These are phyloP conservation scores for Anagyrus pseudococci DNA, from an alignment of 2,888 invertebrate genomes.

Conservation along the genomic window DNA sequence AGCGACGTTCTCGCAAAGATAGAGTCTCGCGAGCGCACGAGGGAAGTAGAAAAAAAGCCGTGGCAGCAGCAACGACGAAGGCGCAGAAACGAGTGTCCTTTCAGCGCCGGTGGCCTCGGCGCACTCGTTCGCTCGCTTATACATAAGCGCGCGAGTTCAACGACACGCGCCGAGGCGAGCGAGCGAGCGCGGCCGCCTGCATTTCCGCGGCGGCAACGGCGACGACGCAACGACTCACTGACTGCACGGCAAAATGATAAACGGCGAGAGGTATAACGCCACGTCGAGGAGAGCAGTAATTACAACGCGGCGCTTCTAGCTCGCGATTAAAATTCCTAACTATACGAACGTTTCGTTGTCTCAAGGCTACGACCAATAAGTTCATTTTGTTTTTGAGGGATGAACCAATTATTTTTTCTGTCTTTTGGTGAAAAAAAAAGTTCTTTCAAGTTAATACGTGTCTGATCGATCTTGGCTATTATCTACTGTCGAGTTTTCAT, in stretches of 20 bases:
- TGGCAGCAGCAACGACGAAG: background rate
- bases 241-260: background rate
- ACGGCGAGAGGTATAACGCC: background rate
- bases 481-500: no score
- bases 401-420: no score
- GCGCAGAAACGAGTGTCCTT: conserved; percentile 28
- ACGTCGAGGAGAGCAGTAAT: no score
- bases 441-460: no score
- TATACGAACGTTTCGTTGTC: no score
- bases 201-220: conserved; percentile 30
- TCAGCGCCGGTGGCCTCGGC: conserved; percentile 33
- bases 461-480: no score
- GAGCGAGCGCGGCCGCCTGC: conserved; percentile 19
- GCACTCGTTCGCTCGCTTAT: conserved; percentile 30
- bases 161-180: conserved; percentile 30
- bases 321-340: no score
- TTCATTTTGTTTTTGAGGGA: no score
- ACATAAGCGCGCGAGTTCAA: conserved; percentile 33
- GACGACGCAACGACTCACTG: conserved; percentile 7
- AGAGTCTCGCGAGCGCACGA: no score
- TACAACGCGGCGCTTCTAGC: no score
- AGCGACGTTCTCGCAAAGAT: background rate
- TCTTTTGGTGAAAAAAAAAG: no score
- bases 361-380: no score
- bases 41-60: background rate